Base-by-base conservation (phyloP, 2,113 vertebrate species). In the Ramphastos sulfuratus region DNA sequence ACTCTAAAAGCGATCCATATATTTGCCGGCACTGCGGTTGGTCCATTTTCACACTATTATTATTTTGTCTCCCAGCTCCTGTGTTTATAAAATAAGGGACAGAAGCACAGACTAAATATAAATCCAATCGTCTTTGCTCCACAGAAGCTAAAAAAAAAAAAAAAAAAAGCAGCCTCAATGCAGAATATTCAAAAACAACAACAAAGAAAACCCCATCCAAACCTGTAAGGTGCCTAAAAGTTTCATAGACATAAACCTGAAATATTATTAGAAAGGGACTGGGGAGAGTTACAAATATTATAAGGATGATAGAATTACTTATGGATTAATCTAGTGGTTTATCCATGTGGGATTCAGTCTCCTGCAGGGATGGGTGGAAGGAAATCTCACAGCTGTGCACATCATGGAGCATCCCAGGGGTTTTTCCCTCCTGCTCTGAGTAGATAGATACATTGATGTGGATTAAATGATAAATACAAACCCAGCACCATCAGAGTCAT, bases 21-120 rank as follows among this genome's bases (percentile, higher is more conserved):
- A 73, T 79, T 52, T 90, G 90, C 73, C 56, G 20, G 94, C 82
- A 74, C 85, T 85, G 93, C 10, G 94, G 82, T 94, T 85, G 85
- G 74, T 85, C 91, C 93, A 61, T 94, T 94, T 97, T 95, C 87
- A 72, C 92, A 92, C 46, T 96, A 93, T 97, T 96, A 97, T 96
- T 97, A 96, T 97, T 98, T 97, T 95, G 96, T 97, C 96, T 98
- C 78, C 15, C 56, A 73, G 87, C 58, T 27, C 46, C 37, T 42
- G 42, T 82, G 92, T 97, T 97, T 97, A 96, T 94, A 94, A 96
- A 97, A 97, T 52, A 97, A 97, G 59, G 81, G 56, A 92, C 42
- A 77, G 85, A 90, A 92, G 70, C 90, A 92, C 95, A 97, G 97
- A 97, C 96, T 97, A 97, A 98, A 97, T 97, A 97, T 93, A 96